Conservation (phyloP, 1,140 invertebrate genomes). For the Contarinia nasturtii region DNA sequence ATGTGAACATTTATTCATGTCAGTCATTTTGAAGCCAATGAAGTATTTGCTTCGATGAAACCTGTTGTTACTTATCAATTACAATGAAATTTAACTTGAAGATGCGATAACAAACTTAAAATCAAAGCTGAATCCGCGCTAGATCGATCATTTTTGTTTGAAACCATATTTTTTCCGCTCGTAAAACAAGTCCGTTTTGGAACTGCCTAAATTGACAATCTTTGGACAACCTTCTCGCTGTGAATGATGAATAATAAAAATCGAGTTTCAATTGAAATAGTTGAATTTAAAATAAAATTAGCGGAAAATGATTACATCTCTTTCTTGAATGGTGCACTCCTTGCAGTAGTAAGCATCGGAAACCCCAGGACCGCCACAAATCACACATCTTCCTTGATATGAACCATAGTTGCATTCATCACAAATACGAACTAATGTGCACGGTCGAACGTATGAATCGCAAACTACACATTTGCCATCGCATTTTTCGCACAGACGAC, state of each 20-base stretch:
- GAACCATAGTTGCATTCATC: slow-evolving; percentile 99
- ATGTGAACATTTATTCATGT: too few species aligned
- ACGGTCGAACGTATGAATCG: slow-evolving; percentile 96
- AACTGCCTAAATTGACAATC: slow-evolving; percentile 97
- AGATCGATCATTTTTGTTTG: slow-evolving; percentile 53
- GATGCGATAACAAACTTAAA: too few species aligned
- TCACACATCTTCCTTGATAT: slow-evolving; percentile 96
- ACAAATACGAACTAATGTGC: slow-evolving; percentile 93
- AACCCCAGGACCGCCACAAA: slow-evolving; percentile 96
- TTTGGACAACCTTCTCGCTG: slow-evolving; percentile 98
- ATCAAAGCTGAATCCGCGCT: too few species aligned
- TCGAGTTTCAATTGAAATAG: too few species aligned
- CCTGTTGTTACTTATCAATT: too few species aligned
- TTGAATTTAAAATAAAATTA: too few species aligned
- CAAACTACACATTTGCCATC: slow-evolving; percentile 99
- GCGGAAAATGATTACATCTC: slow-evolving; percentile 59
- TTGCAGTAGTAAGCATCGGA: slow-evolving; percentile 99
- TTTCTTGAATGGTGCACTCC: slow-evolving; percentile 98
- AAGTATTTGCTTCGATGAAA: too few species aligned
- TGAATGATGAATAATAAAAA: too few species aligned
- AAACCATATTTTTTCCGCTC: slow-evolving; percentile 99
- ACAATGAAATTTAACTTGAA: too few species aligned
- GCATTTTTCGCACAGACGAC: slow-evolving; percentile 95
- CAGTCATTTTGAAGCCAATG: too few species aligned
- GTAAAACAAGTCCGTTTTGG: slow-evolving; percentile 98